These are phyloP conservation scores for Macquaria ambigua DNA, from an alignment of 2,113 vertebrate species.

Conservation along the genomic window DNA sequence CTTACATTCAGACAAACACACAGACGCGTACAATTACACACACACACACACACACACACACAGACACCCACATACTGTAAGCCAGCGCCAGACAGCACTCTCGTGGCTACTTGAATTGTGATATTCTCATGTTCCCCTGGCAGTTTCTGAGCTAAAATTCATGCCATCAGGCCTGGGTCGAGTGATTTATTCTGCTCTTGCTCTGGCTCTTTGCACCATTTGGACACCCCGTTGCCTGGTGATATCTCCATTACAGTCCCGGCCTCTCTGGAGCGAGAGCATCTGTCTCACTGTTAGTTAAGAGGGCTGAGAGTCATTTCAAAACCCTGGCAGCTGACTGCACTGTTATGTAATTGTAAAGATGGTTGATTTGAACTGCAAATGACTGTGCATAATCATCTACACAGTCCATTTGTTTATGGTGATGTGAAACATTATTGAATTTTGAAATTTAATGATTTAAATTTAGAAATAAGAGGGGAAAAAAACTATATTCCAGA, in stretches of 20 bases:
- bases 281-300: conserved; percentile 53
- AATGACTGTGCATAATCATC: neutral
- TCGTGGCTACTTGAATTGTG: conserved; percentile 49
- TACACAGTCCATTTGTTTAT: neutral
- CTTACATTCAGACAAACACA: conserved; percentile 34
- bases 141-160: conserved; percentile 21
- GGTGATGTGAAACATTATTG: no score
- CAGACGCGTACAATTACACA: neutral
- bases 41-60: conserved; percentile 15
- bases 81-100: conserved; percentile 29
- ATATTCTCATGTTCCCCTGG: conserved; percentile 40
- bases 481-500: neutral
- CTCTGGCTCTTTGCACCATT: conserved; percentile 57
- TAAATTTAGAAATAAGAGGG: no score
- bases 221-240: conserved; percentile 59
- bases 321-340: conserved; percentile 32
- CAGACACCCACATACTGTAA: conserved; percentile 39
- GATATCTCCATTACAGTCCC: conserved; percentile 53
- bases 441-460: no score
- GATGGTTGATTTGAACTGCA: conserved; percentile 9
- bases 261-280: conserved; percentile 46
- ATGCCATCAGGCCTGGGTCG: conserved; percentile 23
- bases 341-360: conserved; percentile 37
- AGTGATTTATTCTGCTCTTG: conserved; percentile 52
- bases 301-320: conserved; percentile 25